phyloP scores from a whole-genome alignment of 2,888 invertebrate species.

The Tetrapedia diversipes region DNA sequence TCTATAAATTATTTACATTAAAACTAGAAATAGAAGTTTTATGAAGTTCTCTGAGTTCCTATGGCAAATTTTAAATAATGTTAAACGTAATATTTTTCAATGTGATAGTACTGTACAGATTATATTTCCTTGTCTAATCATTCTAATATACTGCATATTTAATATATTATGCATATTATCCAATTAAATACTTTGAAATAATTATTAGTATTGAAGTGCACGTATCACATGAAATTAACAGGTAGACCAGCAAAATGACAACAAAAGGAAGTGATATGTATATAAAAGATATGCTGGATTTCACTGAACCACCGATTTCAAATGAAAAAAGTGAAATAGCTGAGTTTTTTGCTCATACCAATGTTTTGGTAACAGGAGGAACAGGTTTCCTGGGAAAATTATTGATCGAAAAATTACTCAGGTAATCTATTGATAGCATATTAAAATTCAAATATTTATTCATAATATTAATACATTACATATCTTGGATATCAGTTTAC shows the following conservation, averaged over 20 bases:
- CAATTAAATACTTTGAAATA: background rate
- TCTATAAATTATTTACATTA: background rate
- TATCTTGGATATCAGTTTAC: too few species aligned
- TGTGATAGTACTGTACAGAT: too few species aligned
- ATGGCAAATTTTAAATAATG: background rate
- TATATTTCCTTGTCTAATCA: too few species aligned
- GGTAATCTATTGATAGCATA: slow-evolving; percentile 70
- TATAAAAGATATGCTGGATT: slow-evolving; percentile 57
- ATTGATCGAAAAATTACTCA: slow-evolving; percentile 79
- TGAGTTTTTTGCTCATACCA: slow-evolving; percentile 74
- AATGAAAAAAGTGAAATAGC: slow-evolving; percentile 71
- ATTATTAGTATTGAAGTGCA: background rate
- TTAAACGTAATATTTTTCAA: too few species aligned
- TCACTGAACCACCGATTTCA: slow-evolving; percentile 29
- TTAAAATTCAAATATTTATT: background rate
- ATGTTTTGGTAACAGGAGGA: slow-evolving; percentile 79
- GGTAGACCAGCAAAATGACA: slow-evolving; percentile 43
- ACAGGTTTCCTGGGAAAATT: slow-evolving; percentile 80
- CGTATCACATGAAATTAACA: background rate
- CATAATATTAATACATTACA: too few species aligned
- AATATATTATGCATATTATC: background rate
- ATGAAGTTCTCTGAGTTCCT: background rate
- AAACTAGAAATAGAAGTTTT: background rate
- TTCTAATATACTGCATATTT: too few species aligned
- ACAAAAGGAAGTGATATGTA: slow-evolving; percentile 34